A percentile compares a stretch with the other conserved stretches of the same genome.
phyloP scores from a whole-genome alignment of 2,113 vertebrate species.

The Hiodon alosoides region DNA sequence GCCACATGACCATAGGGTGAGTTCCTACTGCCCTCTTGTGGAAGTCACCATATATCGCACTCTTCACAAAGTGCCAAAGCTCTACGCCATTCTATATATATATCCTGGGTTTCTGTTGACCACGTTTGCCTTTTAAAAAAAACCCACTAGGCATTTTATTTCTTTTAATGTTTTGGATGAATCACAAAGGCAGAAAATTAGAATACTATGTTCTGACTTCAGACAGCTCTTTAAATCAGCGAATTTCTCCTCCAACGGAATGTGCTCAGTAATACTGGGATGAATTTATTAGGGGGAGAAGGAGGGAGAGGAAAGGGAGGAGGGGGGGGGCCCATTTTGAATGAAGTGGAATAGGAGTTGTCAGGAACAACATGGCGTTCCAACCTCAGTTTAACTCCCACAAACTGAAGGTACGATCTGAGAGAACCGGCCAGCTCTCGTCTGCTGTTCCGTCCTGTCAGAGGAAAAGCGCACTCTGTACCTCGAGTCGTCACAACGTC shows the following conservation, averaged over 20 bases:
- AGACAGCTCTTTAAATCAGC: slow-evolving; percentile 20
- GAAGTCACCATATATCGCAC: not conserved
- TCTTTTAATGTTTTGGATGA: slow-evolving; percentile 13
- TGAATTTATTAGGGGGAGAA: slow-evolving; percentile 7
- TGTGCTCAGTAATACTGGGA: slow-evolving; percentile 6
- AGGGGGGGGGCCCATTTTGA: not conserved
- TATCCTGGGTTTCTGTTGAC: not conserved
- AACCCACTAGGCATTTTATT: not conserved
- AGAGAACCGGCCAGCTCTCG: not conserved
- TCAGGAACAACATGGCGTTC: slow-evolving; percentile 1
- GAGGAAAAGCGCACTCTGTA: slow-evolving; percentile 12
- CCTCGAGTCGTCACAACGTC: not conserved
- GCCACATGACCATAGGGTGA: slow-evolving; percentile 30
- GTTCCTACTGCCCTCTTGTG: slow-evolving; percentile 53
- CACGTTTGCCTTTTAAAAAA: not conserved
- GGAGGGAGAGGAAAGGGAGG: not conserved
- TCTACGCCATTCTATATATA: not conserved
- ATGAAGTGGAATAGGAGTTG: not conserved
- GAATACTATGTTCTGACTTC: slow-evolving; percentile 22
- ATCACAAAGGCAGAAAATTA: slow-evolving; percentile 19
- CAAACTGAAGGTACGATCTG: not conserved
- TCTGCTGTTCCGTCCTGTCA: not conserved
- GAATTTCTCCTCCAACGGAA: slow-evolving; percentile 5
- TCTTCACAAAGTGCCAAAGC: not conserved
- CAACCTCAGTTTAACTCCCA: not conserved